phyloP scores from a whole-genome alignment of 2,797 vertebrate genomes.

The Lagorchestes hirsutus region DNA sequence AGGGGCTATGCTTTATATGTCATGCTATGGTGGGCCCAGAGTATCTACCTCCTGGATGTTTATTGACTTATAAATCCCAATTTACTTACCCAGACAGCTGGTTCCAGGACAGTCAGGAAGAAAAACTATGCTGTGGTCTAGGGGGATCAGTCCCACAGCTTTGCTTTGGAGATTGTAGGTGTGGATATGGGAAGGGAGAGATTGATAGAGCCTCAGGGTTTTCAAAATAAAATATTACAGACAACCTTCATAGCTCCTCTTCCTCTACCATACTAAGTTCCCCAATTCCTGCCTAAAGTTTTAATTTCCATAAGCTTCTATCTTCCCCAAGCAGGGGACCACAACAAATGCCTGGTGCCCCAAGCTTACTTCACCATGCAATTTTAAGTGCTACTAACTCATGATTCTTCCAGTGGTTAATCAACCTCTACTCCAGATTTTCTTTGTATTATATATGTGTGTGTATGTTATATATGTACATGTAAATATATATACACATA shows the following conservation, averaged over 20 bases:
- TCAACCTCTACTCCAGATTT: background rate
- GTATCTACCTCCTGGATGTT: background rate
- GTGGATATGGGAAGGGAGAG: background rate
- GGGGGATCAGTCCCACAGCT: background rate
- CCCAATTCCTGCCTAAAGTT: background rate
- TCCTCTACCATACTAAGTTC: background rate
- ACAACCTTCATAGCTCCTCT: background rate
- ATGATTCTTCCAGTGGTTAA: background rate
- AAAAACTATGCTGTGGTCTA: background rate
- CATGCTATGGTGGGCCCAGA: background rate
- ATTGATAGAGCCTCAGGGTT: background rate
- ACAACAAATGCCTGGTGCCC: background rate
- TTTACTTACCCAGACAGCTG: background rate
- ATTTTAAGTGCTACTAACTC: background rate
- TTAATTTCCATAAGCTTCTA: background rate
- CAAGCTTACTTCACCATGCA: background rate
- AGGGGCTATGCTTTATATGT: background rate
- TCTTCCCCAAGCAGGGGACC: background rate
- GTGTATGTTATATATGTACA: background rate
- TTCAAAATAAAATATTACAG: background rate
- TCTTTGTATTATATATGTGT: background rate
- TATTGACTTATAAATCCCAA: background rate
- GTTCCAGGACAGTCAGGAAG: background rate
- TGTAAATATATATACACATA: background rate
- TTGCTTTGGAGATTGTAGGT: background rate